Evolutionary conservation across 2,113 vertebrate species (phyloP).

Genomic region (Melanostigma gelatinosum): DNA sequence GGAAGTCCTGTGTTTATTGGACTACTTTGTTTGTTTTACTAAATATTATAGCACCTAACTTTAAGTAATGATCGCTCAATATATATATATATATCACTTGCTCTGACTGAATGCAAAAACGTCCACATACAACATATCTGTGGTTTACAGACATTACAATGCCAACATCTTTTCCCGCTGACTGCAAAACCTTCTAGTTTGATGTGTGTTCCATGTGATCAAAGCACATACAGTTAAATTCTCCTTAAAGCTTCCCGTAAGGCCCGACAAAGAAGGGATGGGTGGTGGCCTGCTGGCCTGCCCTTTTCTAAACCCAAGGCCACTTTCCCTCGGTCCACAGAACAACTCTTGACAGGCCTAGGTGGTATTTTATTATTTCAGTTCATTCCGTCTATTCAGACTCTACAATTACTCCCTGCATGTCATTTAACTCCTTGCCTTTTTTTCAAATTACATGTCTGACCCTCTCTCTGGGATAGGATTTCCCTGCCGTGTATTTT

Average conservation of each 20-base stretch:
- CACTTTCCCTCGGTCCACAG: slow-evolving; percentile 66
- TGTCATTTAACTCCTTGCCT: slow-evolving; percentile 76
- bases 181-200: neutral
- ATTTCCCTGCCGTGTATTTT: slow-evolving; percentile 81
- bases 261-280: slow-evolving; percentile 50
- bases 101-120: neutral
- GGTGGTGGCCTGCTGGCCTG: slow-evolving; percentile 59
- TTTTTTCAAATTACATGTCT: slow-evolving; percentile 86
- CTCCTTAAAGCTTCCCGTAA: slow-evolving; percentile 68
- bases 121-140: neutral
- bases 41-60: neutral
- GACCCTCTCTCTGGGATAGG: slow-evolving; percentile 77
- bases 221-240: slow-evolving; percentile 40
- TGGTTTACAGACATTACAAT: neutral
- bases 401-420: slow-evolving; percentile 83
- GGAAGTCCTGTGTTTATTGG: neutral
- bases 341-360: slow-evolving; percentile 73
- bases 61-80: neutral
- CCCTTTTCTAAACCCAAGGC: slow-evolving; percentile 68
- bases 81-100: neutral
- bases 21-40: neutral
- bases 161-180: neutral
- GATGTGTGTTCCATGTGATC: slow-evolving; percentile 14
- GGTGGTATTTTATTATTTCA: slow-evolving; percentile 84
- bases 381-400: slow-evolving; percentile 77